Percentiles rank a stretch among this genome's conserved stretches.
These are phyloP conservation scores for Butorides virescens DNA, from an alignment of 2,113 vertebrate genomes.

Conservation along the genomic window DNA sequence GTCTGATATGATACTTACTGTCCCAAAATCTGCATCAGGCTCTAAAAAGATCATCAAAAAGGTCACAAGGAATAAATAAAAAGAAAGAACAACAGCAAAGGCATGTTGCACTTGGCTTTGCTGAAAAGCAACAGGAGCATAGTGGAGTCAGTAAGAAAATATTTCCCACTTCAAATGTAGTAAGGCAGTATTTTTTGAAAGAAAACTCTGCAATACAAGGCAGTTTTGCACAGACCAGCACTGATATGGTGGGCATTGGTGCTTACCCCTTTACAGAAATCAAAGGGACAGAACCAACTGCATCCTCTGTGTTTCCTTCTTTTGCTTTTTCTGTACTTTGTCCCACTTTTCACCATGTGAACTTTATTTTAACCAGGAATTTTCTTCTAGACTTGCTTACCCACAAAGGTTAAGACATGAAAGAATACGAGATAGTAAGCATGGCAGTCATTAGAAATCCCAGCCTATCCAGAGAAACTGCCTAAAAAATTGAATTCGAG, in stretches of 20 bases:
- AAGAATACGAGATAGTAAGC: background rate
- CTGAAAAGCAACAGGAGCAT: background rate
- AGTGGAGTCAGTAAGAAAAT: background rate
- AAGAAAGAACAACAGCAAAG: background rate
- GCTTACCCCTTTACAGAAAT: background rate
- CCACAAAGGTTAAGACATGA: background rate
- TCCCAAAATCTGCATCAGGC: background rate
- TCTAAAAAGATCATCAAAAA: background rate
- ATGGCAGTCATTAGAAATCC: background rate
- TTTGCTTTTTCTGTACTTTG: background rate
- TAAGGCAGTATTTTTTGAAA: background rate
- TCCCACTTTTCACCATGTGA: background rate
- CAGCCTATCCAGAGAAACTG: background rate
- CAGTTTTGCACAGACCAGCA: background rate
- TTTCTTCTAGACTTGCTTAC: background rate
- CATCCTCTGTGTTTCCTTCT: background rate
- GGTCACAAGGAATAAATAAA: background rate
- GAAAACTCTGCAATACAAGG: background rate
- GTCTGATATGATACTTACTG: background rate
- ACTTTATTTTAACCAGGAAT: background rate
- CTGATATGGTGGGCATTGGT: fast-evolving
- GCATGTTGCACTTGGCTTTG: background rate
- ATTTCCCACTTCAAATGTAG: background rate
- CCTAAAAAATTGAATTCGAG: background rate
- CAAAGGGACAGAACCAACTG: background rate